Evolutionary conservation across 2,888 invertebrate species (phyloP).

Genomic region (Lypha dubia): DNA sequence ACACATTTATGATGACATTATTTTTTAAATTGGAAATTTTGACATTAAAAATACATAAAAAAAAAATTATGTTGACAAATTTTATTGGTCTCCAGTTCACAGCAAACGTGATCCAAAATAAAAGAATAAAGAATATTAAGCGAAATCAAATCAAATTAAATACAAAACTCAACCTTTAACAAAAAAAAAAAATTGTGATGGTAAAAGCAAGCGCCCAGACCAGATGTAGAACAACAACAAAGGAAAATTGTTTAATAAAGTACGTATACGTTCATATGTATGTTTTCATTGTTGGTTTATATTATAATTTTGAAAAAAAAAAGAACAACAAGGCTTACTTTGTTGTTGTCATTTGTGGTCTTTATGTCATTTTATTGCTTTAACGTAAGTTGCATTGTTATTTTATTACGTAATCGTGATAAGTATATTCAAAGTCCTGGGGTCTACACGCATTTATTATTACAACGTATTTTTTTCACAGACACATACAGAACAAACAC

Average conservation of each 20-base stretch:
- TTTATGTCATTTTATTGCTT: slow-evolving; percentile 46
- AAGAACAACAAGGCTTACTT: slow-evolving; percentile 44
- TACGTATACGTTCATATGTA: no score
- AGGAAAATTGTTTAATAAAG: slow-evolving; percentile 49
- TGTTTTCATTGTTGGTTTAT: slow-evolving; percentile 51
- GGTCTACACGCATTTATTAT: slow-evolving; percentile 46
- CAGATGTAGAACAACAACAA: not conserved
- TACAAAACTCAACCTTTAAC: slow-evolving; percentile 34
- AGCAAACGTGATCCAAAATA: not conserved
- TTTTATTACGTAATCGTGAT: slow-evolving; percentile 63
- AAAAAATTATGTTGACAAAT: slow-evolving; percentile 35
- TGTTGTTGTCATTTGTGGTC: slow-evolving; percentile 25
- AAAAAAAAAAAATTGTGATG: no score
- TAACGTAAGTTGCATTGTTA: slow-evolving; percentile 51
- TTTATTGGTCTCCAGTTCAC: slow-evolving; percentile 39
- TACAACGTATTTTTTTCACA: slow-evolving; percentile 1
- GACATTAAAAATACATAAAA: slow-evolving; percentile 43
- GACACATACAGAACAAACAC: not conserved
- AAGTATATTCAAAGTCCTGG: slow-evolving; percentile 46
- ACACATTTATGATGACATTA: slow-evolving; percentile 31
- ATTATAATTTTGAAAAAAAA: slow-evolving; percentile 44
- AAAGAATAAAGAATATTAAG: not conserved
- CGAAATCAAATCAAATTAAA: slow-evolving; percentile 30
- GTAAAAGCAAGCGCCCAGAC: not conserved
- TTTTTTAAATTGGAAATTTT: slow-evolving; percentile 55